Conservation (phyloP, 1,140 invertebrate genomes). For the Limonius californicus region DNA sequence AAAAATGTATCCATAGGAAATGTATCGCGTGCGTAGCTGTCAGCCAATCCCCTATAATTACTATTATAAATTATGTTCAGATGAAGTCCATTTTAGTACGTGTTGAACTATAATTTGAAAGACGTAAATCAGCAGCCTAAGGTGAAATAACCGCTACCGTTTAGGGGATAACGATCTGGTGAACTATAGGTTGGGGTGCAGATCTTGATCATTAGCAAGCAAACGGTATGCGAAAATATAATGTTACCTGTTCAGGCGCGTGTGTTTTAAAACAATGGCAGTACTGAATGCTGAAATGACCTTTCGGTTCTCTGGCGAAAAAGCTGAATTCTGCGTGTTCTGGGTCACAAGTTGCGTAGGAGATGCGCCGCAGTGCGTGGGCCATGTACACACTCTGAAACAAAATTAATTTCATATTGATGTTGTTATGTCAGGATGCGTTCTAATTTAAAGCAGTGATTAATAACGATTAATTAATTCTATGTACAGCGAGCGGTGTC, state of each 20-base stretch:
- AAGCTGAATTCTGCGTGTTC: constrained; percentile 78
- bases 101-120: constrained; percentile 28
- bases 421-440: too few relatives aligned
- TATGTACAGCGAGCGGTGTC: too few relatives aligned
- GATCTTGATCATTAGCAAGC: not conserved
- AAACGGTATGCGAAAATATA: not conserved
- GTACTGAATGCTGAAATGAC: constrained; percentile 70
- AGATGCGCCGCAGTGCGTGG: constrained; percentile 79
- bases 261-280: constrained; percentile 80
- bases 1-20: constrained; percentile 18
- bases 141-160: constrained; percentile 29
- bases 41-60: constrained; percentile 28
- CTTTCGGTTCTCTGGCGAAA: constrained; percentile 74
- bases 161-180: constrained; percentile 9
- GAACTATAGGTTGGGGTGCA: not conserved
- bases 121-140: constrained; percentile 29
- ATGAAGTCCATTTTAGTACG: constrained; percentile 27
- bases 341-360: constrained; percentile 82
- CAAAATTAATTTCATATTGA: constrained; percentile 28
- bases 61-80: constrained; percentile 31
- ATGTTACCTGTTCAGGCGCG: constrained; percentile 70
- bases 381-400: constrained; percentile 81
- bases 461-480: too few relatives aligned
- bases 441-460: too few relatives aligned
- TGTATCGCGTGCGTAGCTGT: constrained; percentile 24